These are phyloP conservation scores for Magallana nippona DNA, from an alignment of 2,888 invertebrate genomes.

Conservation along the genomic window DNA sequence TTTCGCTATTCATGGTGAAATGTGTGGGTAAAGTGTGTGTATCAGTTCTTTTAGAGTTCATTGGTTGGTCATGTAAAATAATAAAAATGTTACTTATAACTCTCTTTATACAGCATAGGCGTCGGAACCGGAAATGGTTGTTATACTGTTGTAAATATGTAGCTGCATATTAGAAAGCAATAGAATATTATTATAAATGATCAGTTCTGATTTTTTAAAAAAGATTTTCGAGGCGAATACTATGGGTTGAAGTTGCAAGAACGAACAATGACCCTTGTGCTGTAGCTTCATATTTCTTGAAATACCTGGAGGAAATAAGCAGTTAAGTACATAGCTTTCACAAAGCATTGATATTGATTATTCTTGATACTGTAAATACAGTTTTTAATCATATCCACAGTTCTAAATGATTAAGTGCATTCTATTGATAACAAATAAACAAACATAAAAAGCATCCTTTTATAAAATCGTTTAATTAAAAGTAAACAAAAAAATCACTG, in stretches of 20 bases:
- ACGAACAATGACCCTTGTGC: conserved; percentile 32
- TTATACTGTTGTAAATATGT: not conserved
- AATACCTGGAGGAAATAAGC: conserved; percentile 27
- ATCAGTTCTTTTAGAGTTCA: conserved; percentile 10
- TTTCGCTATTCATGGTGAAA: conserved; percentile 31
- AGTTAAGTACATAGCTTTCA: not conserved
- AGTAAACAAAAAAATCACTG: too few relatives aligned
- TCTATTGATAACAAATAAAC: not conserved
- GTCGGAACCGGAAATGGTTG: not conserved
- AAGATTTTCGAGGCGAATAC: conserved; percentile 35
- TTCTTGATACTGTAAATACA: not conserved
- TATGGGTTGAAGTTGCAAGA: conserved; percentile 34
- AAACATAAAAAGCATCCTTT: not conserved
- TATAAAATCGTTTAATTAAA: too few relatives aligned
- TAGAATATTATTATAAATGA: conserved; percentile 1
- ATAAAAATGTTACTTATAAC: too few relatives aligned
- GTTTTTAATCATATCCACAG: not conserved
- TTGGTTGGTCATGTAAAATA: not conserved
- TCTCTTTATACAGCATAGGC: too few relatives aligned
- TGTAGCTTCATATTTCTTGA: conserved; percentile 31
- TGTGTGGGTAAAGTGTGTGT: conserved; percentile 32
- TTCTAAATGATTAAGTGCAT: not conserved
- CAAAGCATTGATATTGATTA: not conserved
- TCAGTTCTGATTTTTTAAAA: conserved; percentile 2
- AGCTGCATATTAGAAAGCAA: not conserved